Base-by-base conservation (phyloP, 1,140 invertebrate species). In the Ctenoplectra terminalis region DNA sequence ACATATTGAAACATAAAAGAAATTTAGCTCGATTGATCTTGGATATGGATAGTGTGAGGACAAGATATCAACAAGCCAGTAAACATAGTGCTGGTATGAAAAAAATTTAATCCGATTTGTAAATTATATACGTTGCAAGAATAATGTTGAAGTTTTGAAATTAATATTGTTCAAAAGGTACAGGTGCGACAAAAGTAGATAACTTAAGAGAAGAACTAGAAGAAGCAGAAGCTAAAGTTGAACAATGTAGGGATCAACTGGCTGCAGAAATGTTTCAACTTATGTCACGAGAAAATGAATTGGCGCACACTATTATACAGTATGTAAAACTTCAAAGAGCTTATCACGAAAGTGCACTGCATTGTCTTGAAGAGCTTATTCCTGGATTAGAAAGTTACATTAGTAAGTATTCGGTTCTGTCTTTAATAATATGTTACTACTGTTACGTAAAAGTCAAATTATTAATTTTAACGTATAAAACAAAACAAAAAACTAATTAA, bases 181-280 rank as follows among this genome's bases (percentile, higher is more conserved):
- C 93, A 77, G 93, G 93, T 88, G 94, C 94, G 86, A 90, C 94
- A 82, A 95, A 95, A 91, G 89, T 93, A 94, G 97, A 94, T 91
- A 94, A 85, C 81, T 92, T 96, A 63, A 95, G 96, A 90, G 97
- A 98, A 81, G 98, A 99, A 92, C 94, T 98, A 72, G 98, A 99
- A 90, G 98, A 99, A 88, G 97, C 97, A 2, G 96, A 97, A 84
- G 94, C 95, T 34, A 98, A 97, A 94, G 96, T 99, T 52, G 98
- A 99, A 90, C 97, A 98, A 86, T 97, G 96, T 79, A 95, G 97
- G 63, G 98, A 99, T 94, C 94, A 95, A 20, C 94, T 98, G 74
- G 98, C 98, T 6, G 96, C 96, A 48, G 98, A 99, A 93, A 98
- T 99, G 97, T 98, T 98, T 89, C 96, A 96, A 73, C 94, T 99